Evolutionary conservation across 2,113 vertebrate species (phyloP), one percentile per base, ranked within the genome.

Genomic region (Rhinolophus ferrumequinum): DNA sequence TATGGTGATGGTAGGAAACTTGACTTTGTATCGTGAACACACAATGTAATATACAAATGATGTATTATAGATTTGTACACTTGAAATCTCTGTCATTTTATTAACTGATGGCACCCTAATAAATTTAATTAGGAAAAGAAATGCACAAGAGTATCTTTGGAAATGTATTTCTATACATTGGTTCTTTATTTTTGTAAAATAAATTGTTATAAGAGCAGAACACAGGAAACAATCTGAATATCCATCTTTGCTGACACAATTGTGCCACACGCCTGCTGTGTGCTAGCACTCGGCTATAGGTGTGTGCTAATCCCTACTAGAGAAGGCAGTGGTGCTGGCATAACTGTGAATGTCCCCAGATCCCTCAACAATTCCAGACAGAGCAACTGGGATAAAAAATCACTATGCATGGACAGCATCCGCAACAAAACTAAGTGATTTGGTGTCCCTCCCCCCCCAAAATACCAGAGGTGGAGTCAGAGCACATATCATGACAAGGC

Each of bases 401-500:
- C 30, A n/a, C 6, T 21, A 18, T 58, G 35, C 16, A 2, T 58
- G 50, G 62, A 47, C 35, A 35, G 3, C 50, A 15, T 28, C 77
- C 38, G 1, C 18, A 30, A 73, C 16, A 66, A 56, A 66, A 66
- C 60, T 13, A 47, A 52, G 77, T 13, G 69, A 47, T 13, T 8
- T 16, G 5, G 14, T 38, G 5, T 60, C 70, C 18, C 14, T 19
- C 33, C 6, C 21, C 8, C 4, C 6, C 4, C 14, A 24, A 24
- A 19, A 58, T 35, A 3, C 26, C 38, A n/a, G 19, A 6, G 26
- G 9, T 35, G 60, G 47, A 35, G 30, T 10, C 83, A 58, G 30
- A 56, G 11, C 21, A 9, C 1, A 0, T 8, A 38, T 21, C 2
- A 16, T 41, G 11, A 7, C 52, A 47, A 38, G 67, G 77, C 9